Evolutionary conservation across 2,888 invertebrate species (phyloP).

Genomic region (Ichneumoninae sp.): DNA sequence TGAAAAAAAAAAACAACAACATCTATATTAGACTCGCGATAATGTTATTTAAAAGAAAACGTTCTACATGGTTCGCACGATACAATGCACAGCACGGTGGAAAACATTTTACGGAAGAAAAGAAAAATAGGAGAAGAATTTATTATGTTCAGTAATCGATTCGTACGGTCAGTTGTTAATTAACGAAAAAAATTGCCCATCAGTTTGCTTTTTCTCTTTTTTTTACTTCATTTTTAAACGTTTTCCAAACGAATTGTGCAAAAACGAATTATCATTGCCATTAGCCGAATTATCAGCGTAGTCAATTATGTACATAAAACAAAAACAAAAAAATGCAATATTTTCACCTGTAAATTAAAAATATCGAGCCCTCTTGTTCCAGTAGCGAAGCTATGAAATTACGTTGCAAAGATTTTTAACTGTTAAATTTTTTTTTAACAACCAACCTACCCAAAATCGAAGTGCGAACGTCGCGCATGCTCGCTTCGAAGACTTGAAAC

Average conservation of each 20-base stretch:
- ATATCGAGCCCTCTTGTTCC: neutral
- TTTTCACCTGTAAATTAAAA: constrained; percentile 36
- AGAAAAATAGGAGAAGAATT: neutral
- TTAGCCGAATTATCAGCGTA: constrained; percentile 37
- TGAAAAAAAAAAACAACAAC: constrained; percentile 23
- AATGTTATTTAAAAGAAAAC: constrained; percentile 5
- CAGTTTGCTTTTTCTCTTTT: neutral
- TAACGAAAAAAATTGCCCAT: neutral
- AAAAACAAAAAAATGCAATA: constrained; percentile 40
- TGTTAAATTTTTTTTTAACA: neutral
- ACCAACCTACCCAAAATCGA: neutral
- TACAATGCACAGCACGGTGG: neutral
- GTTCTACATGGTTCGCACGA: too few relatives aligned
- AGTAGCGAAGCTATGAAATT: neutral
- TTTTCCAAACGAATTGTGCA: neutral
- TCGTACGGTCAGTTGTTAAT: neutral
- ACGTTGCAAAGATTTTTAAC: neutral
- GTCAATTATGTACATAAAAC: constrained; percentile 63
- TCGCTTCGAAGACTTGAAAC: neutral
- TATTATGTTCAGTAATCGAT: neutral
- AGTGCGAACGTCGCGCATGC: neutral
- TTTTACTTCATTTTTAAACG: neutral
- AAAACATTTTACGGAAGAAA: neutral
- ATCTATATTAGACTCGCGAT: constrained; percentile 1
- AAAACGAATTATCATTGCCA: neutral